A percentile compares a stretch with the other conserved stretches of the same genome.
Conservation (phyloP, 1,140 invertebrate species). For the Dermatophagoides farinae region DNA sequence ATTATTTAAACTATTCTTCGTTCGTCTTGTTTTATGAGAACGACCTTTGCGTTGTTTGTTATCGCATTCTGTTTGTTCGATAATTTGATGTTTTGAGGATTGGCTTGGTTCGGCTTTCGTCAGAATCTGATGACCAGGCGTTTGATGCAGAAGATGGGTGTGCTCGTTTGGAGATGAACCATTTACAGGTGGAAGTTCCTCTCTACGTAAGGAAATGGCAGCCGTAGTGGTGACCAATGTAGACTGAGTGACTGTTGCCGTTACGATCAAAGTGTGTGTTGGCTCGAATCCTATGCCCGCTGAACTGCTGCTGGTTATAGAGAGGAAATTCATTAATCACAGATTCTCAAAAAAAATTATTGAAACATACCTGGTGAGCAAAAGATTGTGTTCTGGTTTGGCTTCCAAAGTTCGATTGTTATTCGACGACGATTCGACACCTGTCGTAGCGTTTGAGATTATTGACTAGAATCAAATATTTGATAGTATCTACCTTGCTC, state of each 20-base stretch:
- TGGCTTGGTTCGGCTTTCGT: too few species aligned
- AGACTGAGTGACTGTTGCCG: neutral
- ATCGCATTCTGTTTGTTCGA: too few species aligned
- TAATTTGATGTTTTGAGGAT: too few species aligned
- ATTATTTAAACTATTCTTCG: neutral
- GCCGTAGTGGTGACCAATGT: constrained; percentile 3
- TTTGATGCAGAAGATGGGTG: neutral
- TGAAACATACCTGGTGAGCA: too few species aligned
- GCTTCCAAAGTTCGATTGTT: neutral
- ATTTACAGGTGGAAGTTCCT: neutral
- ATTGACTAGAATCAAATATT: too few species aligned
- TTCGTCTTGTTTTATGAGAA: neutral
- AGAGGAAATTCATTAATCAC: too few species aligned
- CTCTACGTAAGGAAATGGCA: neutral
- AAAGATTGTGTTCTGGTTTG: neutral
- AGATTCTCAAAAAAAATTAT: neutral
- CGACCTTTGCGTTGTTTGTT: neutral
- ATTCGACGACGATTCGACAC: too few species aligned
- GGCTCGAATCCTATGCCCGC: neutral
- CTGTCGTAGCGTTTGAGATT: too few species aligned
- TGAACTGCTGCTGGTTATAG: neutral
- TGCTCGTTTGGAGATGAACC: neutral
- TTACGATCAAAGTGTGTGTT: neutral
- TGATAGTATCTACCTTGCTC: too few species aligned
- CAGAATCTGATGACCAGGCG: neutral